Conservation (phyloP, 1,140 invertebrate genomes). For the Reticulitermes speratus region DNA sequence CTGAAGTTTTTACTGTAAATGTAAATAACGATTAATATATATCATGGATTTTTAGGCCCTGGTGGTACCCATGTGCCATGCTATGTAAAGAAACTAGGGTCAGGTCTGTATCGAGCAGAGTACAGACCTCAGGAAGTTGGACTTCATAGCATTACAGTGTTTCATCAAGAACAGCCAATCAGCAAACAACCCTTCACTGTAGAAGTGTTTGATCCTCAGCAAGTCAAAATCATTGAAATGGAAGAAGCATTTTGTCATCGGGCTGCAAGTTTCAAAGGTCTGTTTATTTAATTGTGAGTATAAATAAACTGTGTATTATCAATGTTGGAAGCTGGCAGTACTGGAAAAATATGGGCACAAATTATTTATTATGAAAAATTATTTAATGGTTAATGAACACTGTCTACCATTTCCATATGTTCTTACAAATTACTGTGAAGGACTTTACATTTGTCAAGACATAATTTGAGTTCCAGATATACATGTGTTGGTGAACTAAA, state of each 20-base stretch:
- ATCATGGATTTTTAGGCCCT: conserved; percentile 48
- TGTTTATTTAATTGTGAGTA: conserved; percentile 34
- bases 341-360: too few relatives aligned
- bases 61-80: conserved; percentile 58
- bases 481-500: too few relatives aligned
- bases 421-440: too few relatives aligned
- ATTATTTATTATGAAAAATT: too few relatives aligned
- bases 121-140: conserved; percentile 61
- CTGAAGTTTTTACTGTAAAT: too few relatives aligned
- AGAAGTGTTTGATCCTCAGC: conserved; percentile 81
- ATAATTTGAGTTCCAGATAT: too few relatives aligned
- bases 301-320: neutral
- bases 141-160: conserved; percentile 58
- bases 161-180: conserved; percentile 55
- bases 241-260: conserved; percentile 79
- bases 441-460: too few relatives aligned
- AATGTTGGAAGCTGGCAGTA: too few relatives aligned
- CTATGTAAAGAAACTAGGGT: conserved; percentile 51
- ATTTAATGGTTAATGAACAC: too few relatives aligned
- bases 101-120: conserved; percentile 55
- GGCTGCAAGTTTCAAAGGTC: conserved; percentile 75
- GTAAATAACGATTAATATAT: too few relatives aligned
- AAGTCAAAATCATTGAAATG: conserved; percentile 75
- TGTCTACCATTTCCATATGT: too few relatives aligned
- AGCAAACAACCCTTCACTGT: conserved; percentile 65